Conservation (phyloP, 2,113 vertebrate species). For the Patagioenas fasciata region DNA sequence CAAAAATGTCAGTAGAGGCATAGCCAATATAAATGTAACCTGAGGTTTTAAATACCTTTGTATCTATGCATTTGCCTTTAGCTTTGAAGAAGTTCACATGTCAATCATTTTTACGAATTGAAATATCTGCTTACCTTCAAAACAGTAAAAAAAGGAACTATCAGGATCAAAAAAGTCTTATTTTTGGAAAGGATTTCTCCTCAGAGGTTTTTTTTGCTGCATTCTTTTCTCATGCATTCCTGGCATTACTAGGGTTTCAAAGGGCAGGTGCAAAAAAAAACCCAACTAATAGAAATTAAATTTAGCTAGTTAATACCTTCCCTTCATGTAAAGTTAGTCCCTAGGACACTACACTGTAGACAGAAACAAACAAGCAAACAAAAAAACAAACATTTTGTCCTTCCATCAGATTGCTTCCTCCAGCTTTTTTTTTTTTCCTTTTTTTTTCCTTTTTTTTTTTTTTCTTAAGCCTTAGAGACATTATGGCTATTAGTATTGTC, state of each 20-base stretch:
- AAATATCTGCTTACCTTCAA: constrained; percentile 48
- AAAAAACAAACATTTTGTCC: background rate
- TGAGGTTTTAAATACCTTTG: background rate
- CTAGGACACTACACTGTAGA: background rate
- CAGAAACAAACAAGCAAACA: background rate
- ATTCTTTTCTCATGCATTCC: constrained; percentile 33
- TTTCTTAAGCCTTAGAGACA: constrained; percentile 36
- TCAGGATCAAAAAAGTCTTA: background rate
- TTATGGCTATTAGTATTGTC: constrained; percentile 55
- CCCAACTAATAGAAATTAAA: background rate
- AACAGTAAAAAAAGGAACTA: background rate
- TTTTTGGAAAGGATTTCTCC: background rate
- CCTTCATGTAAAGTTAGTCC: background rate
- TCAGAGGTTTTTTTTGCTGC: constrained; percentile 6
- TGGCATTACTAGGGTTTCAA: constrained; percentile 1
- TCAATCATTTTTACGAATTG: constrained; percentile 61
- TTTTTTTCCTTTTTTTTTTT: background rate
- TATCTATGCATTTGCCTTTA: background rate
- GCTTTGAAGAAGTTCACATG: constrained; percentile 58
- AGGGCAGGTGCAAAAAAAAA: background rate
- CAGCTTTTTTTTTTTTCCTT: background rate
- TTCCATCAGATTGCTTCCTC: constrained; percentile 16
- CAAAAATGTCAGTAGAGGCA: background rate
- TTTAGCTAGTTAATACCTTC: background rate
- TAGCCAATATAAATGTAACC: background rate